Evolutionary conservation across 2,113 vertebrate genomes (phyloP), one percentile per base, ranked within the genome.

Genomic region (Clarias macrocephalus): DNA sequence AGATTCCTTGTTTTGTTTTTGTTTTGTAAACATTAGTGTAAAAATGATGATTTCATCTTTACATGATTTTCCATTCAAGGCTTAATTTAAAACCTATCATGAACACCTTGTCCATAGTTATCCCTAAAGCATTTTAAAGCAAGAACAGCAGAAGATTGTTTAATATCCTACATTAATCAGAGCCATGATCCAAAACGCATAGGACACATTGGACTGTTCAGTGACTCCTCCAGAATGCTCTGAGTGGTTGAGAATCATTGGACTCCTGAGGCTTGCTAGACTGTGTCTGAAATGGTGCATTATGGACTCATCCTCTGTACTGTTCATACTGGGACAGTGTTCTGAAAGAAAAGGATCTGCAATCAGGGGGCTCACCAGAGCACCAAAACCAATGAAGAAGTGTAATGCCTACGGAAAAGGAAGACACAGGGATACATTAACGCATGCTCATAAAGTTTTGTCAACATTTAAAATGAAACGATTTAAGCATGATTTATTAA

Each of bases 121-220:
- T 54, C n/a, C 52, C 33, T 6, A n/a, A 52, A 83, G 28, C 21
- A 42, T 60, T 84, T n/a, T 3, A 1, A 76, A 48, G 23, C 60
- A 56, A 57, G 33, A 28, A 4, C 57, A 33, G n/a, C 28, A 6
- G 60, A 19, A 16, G 6, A 52, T n/a, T 3, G 6, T 18, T 28
- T 52, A 33, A 33, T 62, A 66, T 91, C 97, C 96, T 88, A 99
- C 98, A 0, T 99, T 99, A 93, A 99, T 98, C 65, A 97, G 91
- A 18, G 98, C 97, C 97, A 99, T 99, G 95, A 99, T 99, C 98
- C 97, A 99, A 95, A 99, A 99, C 90, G 98, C 98, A 0, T 96
- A 98, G 79, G 97, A 97, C 85, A 99, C 97, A 0, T 18, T 95
- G 0, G 96, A 96, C 63, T 95, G 95, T 68, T 94, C 92, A 80